A percentile compares a stretch with the other conserved stretches of the same genome.
Evolutionary conservation across 2,113 vertebrate species (phyloP).

Genomic region (Vombatus ursinus): DNA sequence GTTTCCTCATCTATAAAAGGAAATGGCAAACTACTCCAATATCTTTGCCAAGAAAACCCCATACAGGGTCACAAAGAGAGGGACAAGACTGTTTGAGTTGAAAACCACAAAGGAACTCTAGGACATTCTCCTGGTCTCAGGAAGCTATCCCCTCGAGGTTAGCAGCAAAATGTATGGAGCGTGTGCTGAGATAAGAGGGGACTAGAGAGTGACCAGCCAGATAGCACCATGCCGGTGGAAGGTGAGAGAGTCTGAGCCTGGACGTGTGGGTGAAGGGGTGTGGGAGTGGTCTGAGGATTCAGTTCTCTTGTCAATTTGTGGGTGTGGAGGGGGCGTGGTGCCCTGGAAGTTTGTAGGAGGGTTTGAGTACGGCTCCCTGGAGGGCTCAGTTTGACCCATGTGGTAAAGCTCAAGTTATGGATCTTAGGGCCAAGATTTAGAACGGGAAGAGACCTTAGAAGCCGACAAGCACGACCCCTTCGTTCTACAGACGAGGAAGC

Average conservation of each 20-base stretch:
- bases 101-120: neutral
- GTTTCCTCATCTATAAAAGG: too few relatives aligned
- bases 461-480: too few relatives aligned
- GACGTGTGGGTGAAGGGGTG: neutral
- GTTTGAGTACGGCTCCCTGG: neutral
- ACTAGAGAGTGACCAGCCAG: neutral
- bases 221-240: too few relatives aligned
- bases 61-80: too few relatives aligned
- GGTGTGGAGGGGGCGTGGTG: accelerated
- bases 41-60: too few relatives aligned
- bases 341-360: neutral
- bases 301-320: neutral
- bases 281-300: neutral
- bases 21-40: too few relatives aligned
- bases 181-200: too few relatives aligned
- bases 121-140: neutral
- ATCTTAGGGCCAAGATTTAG: neutral
- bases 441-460: too few relatives aligned
- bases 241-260: too few relatives aligned
- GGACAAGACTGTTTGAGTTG: too few relatives aligned
- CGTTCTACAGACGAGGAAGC: neutral
- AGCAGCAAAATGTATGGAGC: too few relatives aligned
- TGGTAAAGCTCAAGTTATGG: neutral
- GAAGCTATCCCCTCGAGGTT: neutral
- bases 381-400: neutral